Evolutionary conservation across 2,888 invertebrate species (phyloP).

Genomic region (Leptinotarsa juncta): DNA sequence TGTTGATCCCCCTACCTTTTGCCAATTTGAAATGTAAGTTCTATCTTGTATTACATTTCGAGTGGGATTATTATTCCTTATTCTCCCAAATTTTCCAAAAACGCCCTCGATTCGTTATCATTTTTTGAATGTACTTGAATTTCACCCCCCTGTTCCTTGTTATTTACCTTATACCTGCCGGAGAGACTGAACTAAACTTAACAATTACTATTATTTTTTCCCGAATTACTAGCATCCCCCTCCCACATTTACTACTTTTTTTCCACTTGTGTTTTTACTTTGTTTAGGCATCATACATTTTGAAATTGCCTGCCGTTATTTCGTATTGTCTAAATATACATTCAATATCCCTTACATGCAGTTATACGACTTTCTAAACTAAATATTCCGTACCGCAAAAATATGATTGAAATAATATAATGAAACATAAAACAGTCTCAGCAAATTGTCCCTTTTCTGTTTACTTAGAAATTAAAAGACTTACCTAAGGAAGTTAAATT

Average conservation of each 20-base stretch:
- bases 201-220: background rate
- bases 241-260: background rate
- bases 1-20: too few species aligned
- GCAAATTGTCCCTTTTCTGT: too few species aligned
- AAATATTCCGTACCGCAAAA: too few species aligned
- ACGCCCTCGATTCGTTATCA: background rate
- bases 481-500: too few species aligned
- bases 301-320: background rate
- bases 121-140: background rate
- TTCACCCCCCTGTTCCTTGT: background rate
- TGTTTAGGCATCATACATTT: background rate
- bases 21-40: too few species aligned
- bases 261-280: background rate
- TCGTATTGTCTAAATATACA: background rate
- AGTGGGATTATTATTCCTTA: too few species aligned
- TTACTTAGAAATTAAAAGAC: too few species aligned
- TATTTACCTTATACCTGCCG: background rate
- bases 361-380: too few species aligned
- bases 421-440: too few species aligned
- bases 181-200: background rate
- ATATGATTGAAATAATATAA: too few species aligned
- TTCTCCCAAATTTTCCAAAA: background rate
- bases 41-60: too few species aligned
- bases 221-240: background rate
- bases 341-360: background rate